These are phyloP conservation scores for Phorcus lineatus DNA, from an alignment of 2,888 invertebrate genomes.

Conservation along the genomic window DNA sequence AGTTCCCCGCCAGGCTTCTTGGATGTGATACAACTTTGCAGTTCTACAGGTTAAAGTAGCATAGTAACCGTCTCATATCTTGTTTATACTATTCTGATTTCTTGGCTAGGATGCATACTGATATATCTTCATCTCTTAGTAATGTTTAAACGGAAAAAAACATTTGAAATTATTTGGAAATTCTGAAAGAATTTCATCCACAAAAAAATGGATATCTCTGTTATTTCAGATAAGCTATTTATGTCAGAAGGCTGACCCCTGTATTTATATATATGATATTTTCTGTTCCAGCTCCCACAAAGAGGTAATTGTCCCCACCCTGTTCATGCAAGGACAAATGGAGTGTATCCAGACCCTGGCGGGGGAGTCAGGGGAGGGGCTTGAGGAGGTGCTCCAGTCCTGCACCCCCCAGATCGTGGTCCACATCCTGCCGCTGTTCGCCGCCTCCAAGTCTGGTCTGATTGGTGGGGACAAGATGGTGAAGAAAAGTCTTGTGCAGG, in stretches of 20 bases:
- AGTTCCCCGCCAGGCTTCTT: conserved; percentile 64
- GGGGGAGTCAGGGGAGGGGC: conserved; percentile 35
- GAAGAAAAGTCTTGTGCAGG: conserved; percentile 45
- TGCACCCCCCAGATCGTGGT: conserved; percentile 62
- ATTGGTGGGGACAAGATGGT: conserved; percentile 35
- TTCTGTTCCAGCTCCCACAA: conserved; percentile 48
- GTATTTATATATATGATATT: too few species aligned
- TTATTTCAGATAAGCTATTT: too few species aligned
- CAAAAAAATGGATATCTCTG: too few species aligned
- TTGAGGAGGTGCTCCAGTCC: conserved; percentile 44
- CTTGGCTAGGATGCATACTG: too few species aligned
- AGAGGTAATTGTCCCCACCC: conserved; percentile 56
- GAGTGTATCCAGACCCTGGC: conserved; percentile 46
- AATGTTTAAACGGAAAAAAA: too few species aligned
- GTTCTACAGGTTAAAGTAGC: conserved; percentile 59
- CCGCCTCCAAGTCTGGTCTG: conserved; percentile 47
- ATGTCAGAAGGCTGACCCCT: too few species aligned
- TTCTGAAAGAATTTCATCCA: too few species aligned
- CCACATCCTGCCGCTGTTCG: conserved; percentile 70
- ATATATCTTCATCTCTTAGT: too few species aligned
- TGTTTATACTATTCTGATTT: too few species aligned
- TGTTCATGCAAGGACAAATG: conserved; percentile 51
- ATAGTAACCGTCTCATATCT: too few species aligned
- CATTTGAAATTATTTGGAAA: too few species aligned
- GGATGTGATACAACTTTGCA: conserved; percentile 42